Percentiles rank a stretch among this genome's conserved stretches.
phyloP scores from a whole-genome alignment of 1,140 invertebrate species.

The Pantala flavescens region DNA sequence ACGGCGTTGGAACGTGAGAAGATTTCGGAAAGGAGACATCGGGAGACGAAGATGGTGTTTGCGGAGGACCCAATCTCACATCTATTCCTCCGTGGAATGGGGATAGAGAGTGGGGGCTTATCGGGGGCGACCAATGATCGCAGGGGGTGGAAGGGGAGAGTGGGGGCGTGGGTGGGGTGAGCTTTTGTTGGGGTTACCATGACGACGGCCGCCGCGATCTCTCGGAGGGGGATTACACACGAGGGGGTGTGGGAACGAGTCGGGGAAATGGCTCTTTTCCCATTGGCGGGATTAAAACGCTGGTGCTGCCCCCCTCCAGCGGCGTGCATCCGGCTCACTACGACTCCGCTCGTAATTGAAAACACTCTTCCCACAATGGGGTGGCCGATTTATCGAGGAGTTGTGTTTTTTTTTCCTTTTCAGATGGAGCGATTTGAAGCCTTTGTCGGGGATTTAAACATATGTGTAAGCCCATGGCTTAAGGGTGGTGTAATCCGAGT shows the following conservation, averaged over 20 bases:
- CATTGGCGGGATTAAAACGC: background rate
- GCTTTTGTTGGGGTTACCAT: background rate
- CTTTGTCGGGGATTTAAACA: too few species aligned
- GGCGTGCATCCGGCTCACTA: background rate
- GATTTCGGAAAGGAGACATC: background rate
- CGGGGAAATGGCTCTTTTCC: slow-evolving; percentile 3
- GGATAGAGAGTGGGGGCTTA: background rate
- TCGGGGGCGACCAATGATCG: background rate
- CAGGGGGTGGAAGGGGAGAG: background rate
- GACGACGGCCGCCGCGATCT: background rate
- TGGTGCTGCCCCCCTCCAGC: background rate
- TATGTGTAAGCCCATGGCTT: too few species aligned
- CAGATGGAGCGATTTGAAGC: too few species aligned
- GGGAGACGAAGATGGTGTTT: background rate
- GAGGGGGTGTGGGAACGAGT: background rate
- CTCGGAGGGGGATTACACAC: background rate
- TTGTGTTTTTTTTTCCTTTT: too few species aligned
- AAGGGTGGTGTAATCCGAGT: too few species aligned
- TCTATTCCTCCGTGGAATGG: background rate
- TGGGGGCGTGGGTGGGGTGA: background rate
- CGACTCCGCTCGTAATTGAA: background rate
- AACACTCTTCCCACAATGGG: background rate
- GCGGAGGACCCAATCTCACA: too few species aligned
- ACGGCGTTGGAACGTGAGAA: background rate
- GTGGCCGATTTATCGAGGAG: background rate